Evolutionary conservation across 2,797 vertebrate genomes (phyloP).

Genomic region (Poecilia gillii): DNA sequence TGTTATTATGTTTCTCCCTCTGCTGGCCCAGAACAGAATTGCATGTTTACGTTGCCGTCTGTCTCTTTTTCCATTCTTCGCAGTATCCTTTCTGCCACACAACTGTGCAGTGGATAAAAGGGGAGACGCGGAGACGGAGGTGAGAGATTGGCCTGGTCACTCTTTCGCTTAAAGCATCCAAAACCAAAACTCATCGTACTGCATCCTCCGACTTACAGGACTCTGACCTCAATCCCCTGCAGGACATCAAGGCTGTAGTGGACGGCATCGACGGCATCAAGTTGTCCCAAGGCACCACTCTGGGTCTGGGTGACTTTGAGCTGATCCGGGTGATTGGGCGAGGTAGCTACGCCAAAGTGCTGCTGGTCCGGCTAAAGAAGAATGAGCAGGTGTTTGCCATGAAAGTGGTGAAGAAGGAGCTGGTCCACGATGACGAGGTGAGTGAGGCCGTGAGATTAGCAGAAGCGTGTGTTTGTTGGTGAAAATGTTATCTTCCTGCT

Average conservation of each 20-base stretch:
- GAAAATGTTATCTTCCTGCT: neutral
- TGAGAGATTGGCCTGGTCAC: constrained; percentile 59
- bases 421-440: constrained; percentile 98
- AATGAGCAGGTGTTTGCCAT: constrained; percentile 95
- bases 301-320: constrained; percentile 94
- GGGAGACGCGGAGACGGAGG: constrained; percentile 89
- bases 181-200: neutral
- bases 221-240: neutral
- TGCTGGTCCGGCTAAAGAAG: constrained; percentile 96
- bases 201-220: neutral
- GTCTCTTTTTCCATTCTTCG: constrained; percentile 14
- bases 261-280: constrained; percentile 95
- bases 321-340: constrained; percentile 96
- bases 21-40: constrained; percentile 40
- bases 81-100: constrained; percentile 91
- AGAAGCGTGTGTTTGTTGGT: neutral
- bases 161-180: neutral
- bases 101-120: constrained; percentile 88
- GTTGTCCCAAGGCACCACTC: constrained; percentile 90
- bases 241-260: constrained; percentile 95
- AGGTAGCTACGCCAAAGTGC: constrained; percentile 97
- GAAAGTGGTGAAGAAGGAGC: constrained; percentile 99
- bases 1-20: constrained; percentile 49
- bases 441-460: constrained; percentile 22
- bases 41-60: neutral